phyloP scores from a whole-genome alignment of 2,888 invertebrate genomes.

The Protonemura montana region DNA sequence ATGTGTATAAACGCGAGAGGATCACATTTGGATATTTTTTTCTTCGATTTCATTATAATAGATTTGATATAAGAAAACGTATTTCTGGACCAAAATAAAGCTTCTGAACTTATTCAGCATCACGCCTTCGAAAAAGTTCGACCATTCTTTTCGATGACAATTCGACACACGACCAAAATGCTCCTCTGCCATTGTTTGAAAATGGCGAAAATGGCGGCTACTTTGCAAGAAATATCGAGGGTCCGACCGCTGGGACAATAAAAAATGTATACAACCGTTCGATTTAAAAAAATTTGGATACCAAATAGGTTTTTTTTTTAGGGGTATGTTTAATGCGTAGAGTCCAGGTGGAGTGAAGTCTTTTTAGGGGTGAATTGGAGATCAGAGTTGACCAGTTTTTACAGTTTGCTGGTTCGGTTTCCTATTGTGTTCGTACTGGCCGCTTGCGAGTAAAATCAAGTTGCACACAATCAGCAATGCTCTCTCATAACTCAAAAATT shows the following conservation, averaged over 20 bases:
- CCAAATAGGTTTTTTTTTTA: constrained; percentile 19
- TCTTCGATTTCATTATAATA: not conserved
- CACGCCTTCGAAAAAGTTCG: constrained; percentile 31
- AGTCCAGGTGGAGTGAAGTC: constrained; percentile 13
- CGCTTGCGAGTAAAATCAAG: not conserved
- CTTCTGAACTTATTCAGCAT: constrained; percentile 24
- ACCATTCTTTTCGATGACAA: constrained; percentile 19
- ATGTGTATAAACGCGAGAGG: constrained; percentile 16
- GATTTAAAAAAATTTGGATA: constrained; percentile 26
- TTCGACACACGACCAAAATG: constrained; percentile 2
- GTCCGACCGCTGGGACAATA: not conserved
- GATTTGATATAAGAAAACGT: constrained; percentile 24
- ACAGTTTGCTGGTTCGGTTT: not conserved
- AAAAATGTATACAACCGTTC: constrained; percentile 21
- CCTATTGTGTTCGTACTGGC: not conserved
- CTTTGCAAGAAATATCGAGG: not conserved
- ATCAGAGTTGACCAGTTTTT: constrained; percentile 33
- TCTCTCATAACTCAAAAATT: not conserved
- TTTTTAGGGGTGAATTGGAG: constrained; percentile 26
- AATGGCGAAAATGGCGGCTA: constrained; percentile 34
- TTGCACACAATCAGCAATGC: not conserved
- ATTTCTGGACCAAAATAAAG: constrained; percentile 36
- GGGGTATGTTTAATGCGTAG: not conserved
- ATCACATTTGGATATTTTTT: constrained; percentile 8
- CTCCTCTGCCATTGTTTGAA: not conserved